A percentile compares a stretch with the other conserved stretches of the same genome.
These are phyloP conservation scores for Etia nguti DNA, from an alignment of 2,113 vertebrate species.

Conservation along the genomic window DNA sequence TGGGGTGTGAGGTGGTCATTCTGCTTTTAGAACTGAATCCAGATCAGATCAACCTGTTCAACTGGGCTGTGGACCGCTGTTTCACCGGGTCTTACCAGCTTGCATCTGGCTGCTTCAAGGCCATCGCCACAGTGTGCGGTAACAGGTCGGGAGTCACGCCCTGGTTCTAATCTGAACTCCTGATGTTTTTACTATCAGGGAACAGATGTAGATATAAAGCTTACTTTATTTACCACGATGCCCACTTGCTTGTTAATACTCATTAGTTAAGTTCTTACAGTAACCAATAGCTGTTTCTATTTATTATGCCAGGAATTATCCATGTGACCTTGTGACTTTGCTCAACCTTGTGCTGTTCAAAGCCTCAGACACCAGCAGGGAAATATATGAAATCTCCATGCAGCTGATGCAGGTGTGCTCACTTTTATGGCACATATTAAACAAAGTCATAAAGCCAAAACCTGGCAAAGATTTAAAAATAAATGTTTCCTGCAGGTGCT, in stretches of 20 bases:
- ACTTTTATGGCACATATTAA: background rate
- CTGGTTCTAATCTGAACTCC: background rate
- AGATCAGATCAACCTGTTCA: conserved; percentile 96
- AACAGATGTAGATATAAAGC: background rate
- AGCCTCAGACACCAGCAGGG: conserved; percentile 94
- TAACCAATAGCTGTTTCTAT: background rate
- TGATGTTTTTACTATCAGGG: background rate
- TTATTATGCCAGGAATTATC: conserved; percentile 84
- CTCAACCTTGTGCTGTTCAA: conserved; percentile 97
- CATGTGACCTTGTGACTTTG: conserved; percentile 93
- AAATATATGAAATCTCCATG: conserved; percentile 99
- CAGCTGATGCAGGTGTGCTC: conserved; percentile 94
- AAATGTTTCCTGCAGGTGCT: conserved; percentile 76
- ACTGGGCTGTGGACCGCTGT: conserved; percentile 97
- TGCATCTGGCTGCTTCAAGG: conserved; percentile 97
- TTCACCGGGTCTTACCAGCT: conserved; percentile 97
- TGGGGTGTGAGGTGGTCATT: conserved; percentile 96
- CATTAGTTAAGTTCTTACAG: background rate
- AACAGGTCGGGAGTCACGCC: conserved; percentile 79
- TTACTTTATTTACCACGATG: background rate
- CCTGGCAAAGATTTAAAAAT: background rate
- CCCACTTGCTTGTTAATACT: background rate
- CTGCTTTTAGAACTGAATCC: conserved; percentile 94
- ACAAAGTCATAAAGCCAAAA: background rate
- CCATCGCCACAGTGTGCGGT: conserved; percentile 95